Conservation (phyloP, 2,888 invertebrate species). For the Apomyelois bistriatella region DNA sequence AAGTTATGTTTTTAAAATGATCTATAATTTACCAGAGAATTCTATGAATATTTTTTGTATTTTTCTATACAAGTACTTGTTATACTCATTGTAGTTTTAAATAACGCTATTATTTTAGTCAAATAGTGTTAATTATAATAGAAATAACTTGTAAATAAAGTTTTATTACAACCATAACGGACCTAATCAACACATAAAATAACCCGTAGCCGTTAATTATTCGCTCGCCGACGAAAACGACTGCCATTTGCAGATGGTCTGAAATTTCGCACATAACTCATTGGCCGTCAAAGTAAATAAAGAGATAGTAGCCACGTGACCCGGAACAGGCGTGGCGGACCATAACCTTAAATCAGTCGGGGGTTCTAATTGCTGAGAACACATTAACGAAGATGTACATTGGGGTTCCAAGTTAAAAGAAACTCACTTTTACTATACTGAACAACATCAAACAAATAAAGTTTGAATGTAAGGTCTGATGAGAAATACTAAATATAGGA, state of each 20-base stretch:
- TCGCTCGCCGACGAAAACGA: slow-evolving; percentile 18
- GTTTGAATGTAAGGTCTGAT: too few species aligned
- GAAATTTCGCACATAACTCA: slow-evolving; percentile 56
- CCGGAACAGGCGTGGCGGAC: slow-evolving; percentile 51
- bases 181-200: slow-evolving; percentile 6
- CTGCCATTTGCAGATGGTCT: slow-evolving; percentile 30
- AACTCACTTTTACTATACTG: background rate
- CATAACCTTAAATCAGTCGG: slow-evolving; percentile 75
- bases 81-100: too few species aligned
- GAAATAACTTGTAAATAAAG: too few species aligned
- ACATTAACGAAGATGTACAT: slow-evolving; percentile 57
- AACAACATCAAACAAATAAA: too few species aligned
- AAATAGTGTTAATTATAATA: too few species aligned
- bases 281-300: slow-evolving; percentile 63
- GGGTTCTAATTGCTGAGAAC: slow-evolving; percentile 75
- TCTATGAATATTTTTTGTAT: too few species aligned
- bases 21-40: too few species aligned
- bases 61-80: too few species aligned
- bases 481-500: too few species aligned
- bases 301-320: slow-evolving; percentile 74
- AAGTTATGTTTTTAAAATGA: too few species aligned
- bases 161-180: background rate
- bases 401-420: slow-evolving; percentile 31
- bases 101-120: too few species aligned
- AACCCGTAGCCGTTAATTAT: slow-evolving; percentile 11